phyloP scores from a whole-genome alignment of 2,113 vertebrate genomes.

The Gulo gulo region DNA sequence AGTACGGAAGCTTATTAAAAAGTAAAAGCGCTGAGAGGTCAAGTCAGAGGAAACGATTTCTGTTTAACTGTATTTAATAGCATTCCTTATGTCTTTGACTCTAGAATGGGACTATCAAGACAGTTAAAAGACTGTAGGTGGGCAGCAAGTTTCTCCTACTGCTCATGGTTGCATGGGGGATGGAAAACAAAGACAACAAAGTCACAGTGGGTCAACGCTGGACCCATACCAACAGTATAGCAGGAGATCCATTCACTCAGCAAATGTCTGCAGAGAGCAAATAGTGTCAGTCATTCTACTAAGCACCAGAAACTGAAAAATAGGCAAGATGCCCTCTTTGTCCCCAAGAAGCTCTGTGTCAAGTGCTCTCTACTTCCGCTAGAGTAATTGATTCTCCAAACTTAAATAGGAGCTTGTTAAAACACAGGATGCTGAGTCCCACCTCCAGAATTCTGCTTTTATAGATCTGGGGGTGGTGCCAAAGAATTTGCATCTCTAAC shows the following conservation, averaged over 20 bases:
- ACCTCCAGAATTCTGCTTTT: neutral
- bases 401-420: neutral
- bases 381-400: neutral
- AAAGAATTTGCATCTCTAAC: neutral
- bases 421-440: neutral
- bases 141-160: neutral
- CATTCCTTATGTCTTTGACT: neutral
- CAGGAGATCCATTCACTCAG: neutral
- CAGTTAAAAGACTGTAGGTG: too few species aligned
- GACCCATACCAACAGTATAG: neutral
- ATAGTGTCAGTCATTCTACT: too few species aligned
- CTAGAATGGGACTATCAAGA: neutral
- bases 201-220: neutral
- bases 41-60: neutral
- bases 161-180: neutral
- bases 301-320: neutral
- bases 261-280: fast-evolving
- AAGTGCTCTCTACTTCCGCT: neutral
- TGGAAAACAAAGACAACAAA: neutral
- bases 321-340: neutral
- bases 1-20: neutral
- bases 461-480: fast-evolving
- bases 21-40: neutral
- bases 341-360: neutral
- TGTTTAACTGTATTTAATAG: neutral